Conservation (phyloP, 2,888 invertebrate species). For the Prosopocoilus inquinatus region DNA sequence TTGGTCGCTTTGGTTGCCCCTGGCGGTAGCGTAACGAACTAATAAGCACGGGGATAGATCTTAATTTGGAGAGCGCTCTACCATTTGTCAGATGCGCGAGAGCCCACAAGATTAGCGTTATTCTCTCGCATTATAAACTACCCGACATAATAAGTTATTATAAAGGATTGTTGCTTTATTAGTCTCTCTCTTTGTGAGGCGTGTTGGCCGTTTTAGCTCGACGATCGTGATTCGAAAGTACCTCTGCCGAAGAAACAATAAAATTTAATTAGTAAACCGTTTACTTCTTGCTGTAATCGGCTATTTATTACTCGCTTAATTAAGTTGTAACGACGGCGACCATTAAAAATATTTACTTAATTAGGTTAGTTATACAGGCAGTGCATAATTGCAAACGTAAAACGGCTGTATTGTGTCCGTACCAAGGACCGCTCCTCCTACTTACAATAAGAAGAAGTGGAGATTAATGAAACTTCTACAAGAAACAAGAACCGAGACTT, state of each 20-base stretch:
- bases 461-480: too few relatives aligned
- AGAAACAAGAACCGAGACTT: too few relatives aligned
- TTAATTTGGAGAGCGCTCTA: conserved; percentile 27
- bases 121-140: conserved; percentile 5
- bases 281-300: background rate
- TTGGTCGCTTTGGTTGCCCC: conserved; percentile 16
- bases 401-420: too few relatives aligned
- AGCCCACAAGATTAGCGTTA: conserved; percentile 4
- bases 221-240: conserved; percentile 9
- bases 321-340: too few relatives aligned
- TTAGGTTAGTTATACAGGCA: too few relatives aligned
- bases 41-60: conserved; percentile 29
- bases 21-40: conserved; percentile 28
- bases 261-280: conserved; percentile 21
- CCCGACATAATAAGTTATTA: conserved; percentile 4
- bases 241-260: conserved; percentile 17
- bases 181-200: too few relatives aligned
- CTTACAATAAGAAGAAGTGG: too few relatives aligned
- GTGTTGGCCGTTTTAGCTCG: background rate
- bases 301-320: too few relatives aligned
- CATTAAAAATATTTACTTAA: too few relatives aligned
- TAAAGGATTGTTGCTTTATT: background rate
- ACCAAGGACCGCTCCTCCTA: too few relatives aligned
- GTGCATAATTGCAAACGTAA: too few relatives aligned
- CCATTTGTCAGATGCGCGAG: conserved; percentile 26